Evolutionary conservation across 2,113 vertebrate genomes (phyloP).

Genomic region (Sprattus sprattus): DNA sequence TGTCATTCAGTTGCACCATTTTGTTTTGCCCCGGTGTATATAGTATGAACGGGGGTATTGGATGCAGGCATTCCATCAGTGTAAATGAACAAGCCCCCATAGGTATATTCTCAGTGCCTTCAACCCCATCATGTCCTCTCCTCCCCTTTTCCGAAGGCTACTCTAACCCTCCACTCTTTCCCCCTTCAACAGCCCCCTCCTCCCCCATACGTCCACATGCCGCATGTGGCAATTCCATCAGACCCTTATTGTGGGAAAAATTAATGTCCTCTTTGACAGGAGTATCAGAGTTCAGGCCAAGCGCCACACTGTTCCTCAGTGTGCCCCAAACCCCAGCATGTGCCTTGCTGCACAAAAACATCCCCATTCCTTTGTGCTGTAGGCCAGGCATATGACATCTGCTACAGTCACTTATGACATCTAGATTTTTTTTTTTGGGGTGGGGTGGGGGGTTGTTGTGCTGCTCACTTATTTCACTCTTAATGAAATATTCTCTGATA

Average conservation of each 20-base stretch:
- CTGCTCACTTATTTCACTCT: not conserved
- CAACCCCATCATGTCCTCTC: not conserved
- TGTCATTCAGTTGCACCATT: not conserved
- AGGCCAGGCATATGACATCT: constrained; percentile 28
- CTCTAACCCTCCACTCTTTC: not conserved
- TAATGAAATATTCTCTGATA: not conserved
- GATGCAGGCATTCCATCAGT: constrained; percentile 21
- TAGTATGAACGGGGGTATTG: not conserved
- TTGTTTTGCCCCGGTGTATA: not conserved
- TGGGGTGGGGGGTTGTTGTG: not conserved
- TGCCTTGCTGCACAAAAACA: constrained; percentile 27
- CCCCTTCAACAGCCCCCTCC: constrained; percentile 12
- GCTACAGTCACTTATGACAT: constrained; percentile 40
- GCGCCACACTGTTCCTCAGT: constrained; percentile 45
- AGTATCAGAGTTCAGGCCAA: constrained; percentile 42
- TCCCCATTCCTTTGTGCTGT: constrained; percentile 25
- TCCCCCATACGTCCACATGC: constrained; percentile 44
- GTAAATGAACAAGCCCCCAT: not conserved
- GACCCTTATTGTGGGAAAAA: constrained; percentile 52
- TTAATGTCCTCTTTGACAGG: constrained; percentile 38
- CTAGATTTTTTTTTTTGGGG: constrained; percentile 15
- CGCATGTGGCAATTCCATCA: constrained; percentile 60
- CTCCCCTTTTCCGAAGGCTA: not conserved
- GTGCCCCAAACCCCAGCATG: constrained; percentile 25
- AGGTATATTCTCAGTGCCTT: not conserved